Conservation (phyloP, 1,140 invertebrate genomes). For the Macrosteles quadrilineatus region DNA sequence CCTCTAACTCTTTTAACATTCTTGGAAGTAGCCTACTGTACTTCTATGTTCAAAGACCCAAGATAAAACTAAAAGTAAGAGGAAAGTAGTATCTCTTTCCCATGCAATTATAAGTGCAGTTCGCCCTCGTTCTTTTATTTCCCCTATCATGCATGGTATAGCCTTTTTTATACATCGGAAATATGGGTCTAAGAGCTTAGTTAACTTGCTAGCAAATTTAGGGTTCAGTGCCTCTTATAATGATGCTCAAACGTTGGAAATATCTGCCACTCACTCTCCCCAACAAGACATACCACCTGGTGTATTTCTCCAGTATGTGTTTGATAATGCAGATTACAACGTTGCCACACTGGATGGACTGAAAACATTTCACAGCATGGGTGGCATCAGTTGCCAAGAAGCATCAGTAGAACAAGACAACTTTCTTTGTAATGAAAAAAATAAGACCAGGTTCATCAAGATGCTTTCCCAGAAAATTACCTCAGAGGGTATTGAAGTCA, state of each 20-base stretch:
- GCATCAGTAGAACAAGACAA: too few relatives aligned
- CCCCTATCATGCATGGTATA: neutral
- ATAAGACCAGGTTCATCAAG: too few relatives aligned
- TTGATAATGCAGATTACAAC: neutral
- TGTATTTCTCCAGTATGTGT: neutral
- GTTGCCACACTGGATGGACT: neutral
- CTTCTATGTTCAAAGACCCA: too few relatives aligned
- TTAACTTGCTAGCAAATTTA: neutral
- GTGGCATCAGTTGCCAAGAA: neutral
- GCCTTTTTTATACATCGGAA: neutral
- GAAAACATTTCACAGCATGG: conserved; percentile 1
- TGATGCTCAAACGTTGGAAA: conserved; percentile 1
- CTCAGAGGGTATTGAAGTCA: too few relatives aligned
- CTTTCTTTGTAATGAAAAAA: too few relatives aligned
- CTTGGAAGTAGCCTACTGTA: too few relatives aligned
- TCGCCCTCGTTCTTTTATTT: too few relatives aligned
- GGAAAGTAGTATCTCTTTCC: too few relatives aligned
- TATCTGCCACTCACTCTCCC: neutral
- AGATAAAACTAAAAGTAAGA: too few relatives aligned
- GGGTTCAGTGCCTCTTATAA: neutral
- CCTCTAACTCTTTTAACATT: too few relatives aligned
- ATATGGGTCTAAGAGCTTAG: neutral
- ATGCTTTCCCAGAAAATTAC: too few relatives aligned
- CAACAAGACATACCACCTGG: neutral
- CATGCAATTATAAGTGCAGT: too few relatives aligned